phyloP scores from a whole-genome alignment of 1,140 invertebrate genomes.

The Cydia fagiglandana region DNA sequence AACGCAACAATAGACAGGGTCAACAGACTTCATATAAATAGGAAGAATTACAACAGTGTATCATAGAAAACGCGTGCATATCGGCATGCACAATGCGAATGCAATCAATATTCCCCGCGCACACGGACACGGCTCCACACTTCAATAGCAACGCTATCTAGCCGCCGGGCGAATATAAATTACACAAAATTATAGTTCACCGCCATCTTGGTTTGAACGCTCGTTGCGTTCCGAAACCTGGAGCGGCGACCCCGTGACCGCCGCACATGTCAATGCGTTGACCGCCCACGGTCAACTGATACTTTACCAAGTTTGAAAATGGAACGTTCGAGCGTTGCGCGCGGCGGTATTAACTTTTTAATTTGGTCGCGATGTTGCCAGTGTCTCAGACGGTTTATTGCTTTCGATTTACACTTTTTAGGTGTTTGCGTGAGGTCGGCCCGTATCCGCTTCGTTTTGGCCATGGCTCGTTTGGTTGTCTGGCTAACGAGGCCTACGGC shows the following conservation, averaged over 20 bases:
- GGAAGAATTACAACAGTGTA: slow-evolving; percentile 19
- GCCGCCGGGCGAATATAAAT: slow-evolving; percentile 71
- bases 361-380: slow-evolving; percentile 45
- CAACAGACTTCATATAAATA: slow-evolving; percentile 14
- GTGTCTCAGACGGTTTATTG: slow-evolving; percentile 72
- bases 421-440: slow-evolving; percentile 72
- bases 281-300: slow-evolving; percentile 68
- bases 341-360: slow-evolving; percentile 31
- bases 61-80: slow-evolving; percentile 45
- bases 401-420: slow-evolving; percentile 73
- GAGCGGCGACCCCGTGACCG: slow-evolving; percentile 66
- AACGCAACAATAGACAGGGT: slow-evolving; percentile 11
- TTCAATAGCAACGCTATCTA: slow-evolving; percentile 65
- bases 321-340: slow-evolving; percentile 38
- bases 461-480: slow-evolving; percentile 14
- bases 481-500: background rate
- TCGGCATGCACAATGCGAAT: slow-evolving; percentile 47
- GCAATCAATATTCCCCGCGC: slow-evolving; percentile 60
- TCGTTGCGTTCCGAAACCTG: slow-evolving; percentile 46
- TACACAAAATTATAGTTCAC: slow-evolving; percentile 70
- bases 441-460: slow-evolving; percentile 59
- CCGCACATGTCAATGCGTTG: slow-evolving; percentile 70
- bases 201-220: slow-evolving; percentile 51
- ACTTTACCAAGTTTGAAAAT: slow-evolving; percentile 49
- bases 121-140: slow-evolving; percentile 63